Evolutionary conservation across 1,140 invertebrate genomes (phyloP).

Genomic region (Choristoneura fumiferana): DNA sequence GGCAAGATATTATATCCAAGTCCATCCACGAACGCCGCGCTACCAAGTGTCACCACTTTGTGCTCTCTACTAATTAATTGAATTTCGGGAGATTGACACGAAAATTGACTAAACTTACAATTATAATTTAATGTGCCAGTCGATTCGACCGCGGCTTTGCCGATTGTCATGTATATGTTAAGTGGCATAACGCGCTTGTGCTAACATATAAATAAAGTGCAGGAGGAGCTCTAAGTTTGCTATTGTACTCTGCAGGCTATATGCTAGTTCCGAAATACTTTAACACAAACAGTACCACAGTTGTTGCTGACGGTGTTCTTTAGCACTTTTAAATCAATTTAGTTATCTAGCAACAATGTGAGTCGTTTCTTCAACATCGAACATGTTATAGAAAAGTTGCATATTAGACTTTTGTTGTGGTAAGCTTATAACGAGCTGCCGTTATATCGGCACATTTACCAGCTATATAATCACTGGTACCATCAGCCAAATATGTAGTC

Average conservation of each 20-base stretch:
- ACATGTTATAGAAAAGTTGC: too few relatives aligned
- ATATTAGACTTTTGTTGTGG: too few relatives aligned
- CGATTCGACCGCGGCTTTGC: background rate
- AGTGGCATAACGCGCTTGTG: conserved; percentile 23
- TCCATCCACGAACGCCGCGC: background rate
- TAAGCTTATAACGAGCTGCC: too few relatives aligned
- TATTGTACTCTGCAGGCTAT: conserved; percentile 73
- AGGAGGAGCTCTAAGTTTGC: conserved; percentile 25
- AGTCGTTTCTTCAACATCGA: too few relatives aligned
- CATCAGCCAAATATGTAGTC: too few relatives aligned
- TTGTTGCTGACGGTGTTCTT: background rate
- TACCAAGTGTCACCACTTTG: conserved; percentile 47
- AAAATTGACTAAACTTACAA: conserved; percentile 76
- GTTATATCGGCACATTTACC: too few relatives aligned
- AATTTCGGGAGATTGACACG: conserved; percentile 77
- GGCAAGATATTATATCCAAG: background rate
- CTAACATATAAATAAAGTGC: background rate
- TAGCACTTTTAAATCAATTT: too few relatives aligned
- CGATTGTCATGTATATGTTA: conserved; percentile 1
- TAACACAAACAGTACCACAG: conserved; percentile 17
- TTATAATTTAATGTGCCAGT: conserved; percentile 28
- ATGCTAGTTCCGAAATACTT: conserved; percentile 32
- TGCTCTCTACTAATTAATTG: conserved; percentile 74
- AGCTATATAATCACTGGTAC: too few relatives aligned
- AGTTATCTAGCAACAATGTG: too few relatives aligned